These are phyloP conservation scores for Aspidoscelis tigris DNA, from an alignment of 2,113 vertebrate genomes.

Conservation along the genomic window DNA sequence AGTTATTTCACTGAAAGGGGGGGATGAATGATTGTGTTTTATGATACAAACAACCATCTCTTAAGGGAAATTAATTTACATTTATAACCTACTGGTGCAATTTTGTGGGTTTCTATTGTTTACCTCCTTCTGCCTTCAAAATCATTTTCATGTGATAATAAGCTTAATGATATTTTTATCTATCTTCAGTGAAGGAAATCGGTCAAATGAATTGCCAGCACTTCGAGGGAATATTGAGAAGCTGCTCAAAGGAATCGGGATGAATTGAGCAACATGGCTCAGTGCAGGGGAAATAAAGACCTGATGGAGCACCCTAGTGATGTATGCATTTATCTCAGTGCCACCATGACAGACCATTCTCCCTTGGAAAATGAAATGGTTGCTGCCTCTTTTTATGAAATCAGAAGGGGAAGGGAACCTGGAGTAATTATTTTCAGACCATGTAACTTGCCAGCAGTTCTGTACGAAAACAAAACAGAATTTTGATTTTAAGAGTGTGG, in stretches of 20 bases:
- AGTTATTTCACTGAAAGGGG: not conserved
- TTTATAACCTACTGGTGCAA: not conserved
- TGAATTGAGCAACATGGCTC: constrained; percentile 17
- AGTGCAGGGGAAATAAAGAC: constrained; percentile 15
- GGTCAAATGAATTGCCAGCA: constrained; percentile 13
- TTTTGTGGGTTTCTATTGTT: constrained; percentile 15
- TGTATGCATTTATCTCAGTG: constrained; percentile 5
- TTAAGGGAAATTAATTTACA: not conserved
- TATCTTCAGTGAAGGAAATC: not conserved
- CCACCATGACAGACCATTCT: not conserved
- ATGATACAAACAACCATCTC: not conserved
- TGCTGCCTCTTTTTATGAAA: not conserved
- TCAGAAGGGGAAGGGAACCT: not conserved
- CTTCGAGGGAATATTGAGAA: constrained; percentile 16
- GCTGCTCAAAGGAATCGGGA: constrained; percentile 12
- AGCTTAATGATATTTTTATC: constrained; percentile 3
- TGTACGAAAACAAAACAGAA: not conserved
- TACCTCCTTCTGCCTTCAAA: constrained; percentile 20
- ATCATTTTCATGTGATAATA: constrained; percentile 18
- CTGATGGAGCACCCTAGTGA: not conserved
- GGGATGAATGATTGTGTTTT: not conserved
- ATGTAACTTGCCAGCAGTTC: constrained; percentile 5
- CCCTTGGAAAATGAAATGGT: not conserved
- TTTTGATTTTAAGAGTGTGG: not conserved
- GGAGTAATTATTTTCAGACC: not conserved